Percentiles rank a stretch among this genome's conserved stretches.
Evolutionary conservation across 2,888 invertebrate genomes (phyloP).

Genomic region (Ceratothoa steindachneri): DNA sequence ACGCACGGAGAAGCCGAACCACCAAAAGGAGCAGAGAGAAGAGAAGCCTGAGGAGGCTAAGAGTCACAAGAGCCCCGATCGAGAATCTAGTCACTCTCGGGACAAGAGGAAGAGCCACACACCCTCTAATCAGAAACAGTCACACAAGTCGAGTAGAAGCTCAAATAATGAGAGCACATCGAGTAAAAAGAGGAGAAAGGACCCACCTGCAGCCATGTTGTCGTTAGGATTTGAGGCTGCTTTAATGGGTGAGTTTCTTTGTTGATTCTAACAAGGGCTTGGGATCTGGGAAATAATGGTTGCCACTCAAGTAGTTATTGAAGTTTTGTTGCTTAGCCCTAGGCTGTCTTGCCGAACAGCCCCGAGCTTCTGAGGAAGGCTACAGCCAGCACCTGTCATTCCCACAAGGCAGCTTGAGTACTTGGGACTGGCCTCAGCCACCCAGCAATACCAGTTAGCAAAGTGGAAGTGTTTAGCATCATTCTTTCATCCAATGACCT

Average conservation of each 20-base stretch:
- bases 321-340: too few relatives aligned
- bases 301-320: too few relatives aligned
- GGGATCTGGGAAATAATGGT: too few relatives aligned
- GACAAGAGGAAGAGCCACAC: neutral
- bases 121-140: neutral
- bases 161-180: constrained; percentile 15
- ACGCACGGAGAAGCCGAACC: neutral
- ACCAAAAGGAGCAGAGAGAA: neutral
- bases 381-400: too few relatives aligned
- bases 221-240: constrained; percentile 40
- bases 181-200: constrained; percentile 15
- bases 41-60: neutral
- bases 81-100: neutral
- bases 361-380: too few relatives aligned
- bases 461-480: neutral
- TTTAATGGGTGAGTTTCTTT: constrained; percentile 25
- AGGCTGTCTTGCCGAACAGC: too few relatives aligned
- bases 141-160: neutral
- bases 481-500: neutral
- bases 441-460: neutral
- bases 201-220: constrained; percentile 1
- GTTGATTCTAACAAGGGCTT: too few relatives aligned
- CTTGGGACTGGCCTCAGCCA: too few relatives aligned
- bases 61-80: neutral
- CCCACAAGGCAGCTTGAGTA: too few relatives aligned